Percentiles rank a stretch among this genome's conserved stretches.
Evolutionary conservation across 2,797 vertebrate genomes (phyloP).

Genomic region (Sebastes umbrosus): DNA sequence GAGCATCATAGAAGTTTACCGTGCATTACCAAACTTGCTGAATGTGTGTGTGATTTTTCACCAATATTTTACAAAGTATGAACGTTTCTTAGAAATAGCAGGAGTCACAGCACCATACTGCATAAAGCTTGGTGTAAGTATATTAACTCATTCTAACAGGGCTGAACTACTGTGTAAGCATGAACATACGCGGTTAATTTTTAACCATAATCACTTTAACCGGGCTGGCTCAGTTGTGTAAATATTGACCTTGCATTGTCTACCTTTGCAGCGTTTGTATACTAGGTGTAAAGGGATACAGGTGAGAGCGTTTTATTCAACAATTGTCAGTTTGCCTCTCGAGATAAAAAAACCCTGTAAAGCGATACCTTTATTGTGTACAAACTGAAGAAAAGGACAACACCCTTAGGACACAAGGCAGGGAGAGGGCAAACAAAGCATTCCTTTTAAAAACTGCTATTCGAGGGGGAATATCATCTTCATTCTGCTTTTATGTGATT

Average conservation of each 20-base stretch:
- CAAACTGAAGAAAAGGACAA: conserved; percentile 16
- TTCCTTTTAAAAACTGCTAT: neutral
- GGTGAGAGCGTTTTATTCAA: conserved; percentile 33
- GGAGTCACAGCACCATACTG: neutral
- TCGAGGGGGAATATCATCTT: neutral
- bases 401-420: conserved; percentile 13
- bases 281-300: conserved; percentile 59
- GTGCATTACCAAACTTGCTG: neutral
- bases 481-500: neutral
- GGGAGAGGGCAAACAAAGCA: conserved; percentile 1
- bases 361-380: neutral
- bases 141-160: neutral
- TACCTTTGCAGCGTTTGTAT: conserved; percentile 28
- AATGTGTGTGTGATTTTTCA: neutral
- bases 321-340: conserved; percentile 28
- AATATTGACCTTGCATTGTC: conserved; percentile 48
- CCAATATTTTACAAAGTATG: neutral
- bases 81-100: neutral
- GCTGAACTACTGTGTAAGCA: neutral
- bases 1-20: neutral
- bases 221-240: conserved; percentile 17
- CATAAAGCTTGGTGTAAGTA: neutral
- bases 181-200: conserved; percentile 30
- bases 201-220: conserved; percentile 28
- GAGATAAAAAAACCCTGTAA: conserved; percentile 32